Conservation (phyloP, 2,113 vertebrate genomes). For the Calonectris borealis region DNA sequence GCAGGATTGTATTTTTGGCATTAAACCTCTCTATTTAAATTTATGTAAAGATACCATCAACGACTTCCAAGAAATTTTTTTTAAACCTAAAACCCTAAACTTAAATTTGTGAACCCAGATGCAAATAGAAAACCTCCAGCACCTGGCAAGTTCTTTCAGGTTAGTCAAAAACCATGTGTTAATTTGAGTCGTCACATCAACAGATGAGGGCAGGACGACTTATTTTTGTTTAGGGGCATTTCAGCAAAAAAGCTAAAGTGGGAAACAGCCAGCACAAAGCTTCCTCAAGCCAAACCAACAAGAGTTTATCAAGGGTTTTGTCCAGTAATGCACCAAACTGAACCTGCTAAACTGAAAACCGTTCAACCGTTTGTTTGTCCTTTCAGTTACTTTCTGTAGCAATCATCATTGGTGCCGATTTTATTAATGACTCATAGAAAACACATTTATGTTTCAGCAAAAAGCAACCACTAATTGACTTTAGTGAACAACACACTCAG, state of each 20-base stretch:
- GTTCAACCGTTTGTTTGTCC: conserved; percentile 62
- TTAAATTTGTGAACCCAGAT: conserved; percentile 78
- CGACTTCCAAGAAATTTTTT: conserved; percentile 90
- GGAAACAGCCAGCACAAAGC: conserved; percentile 44
- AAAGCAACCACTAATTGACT: background rate
- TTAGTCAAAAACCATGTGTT: conserved; percentile 78
- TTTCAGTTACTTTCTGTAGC: conserved; percentile 62
- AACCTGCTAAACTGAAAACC: conserved; percentile 43
- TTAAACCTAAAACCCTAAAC: conserved; percentile 73
- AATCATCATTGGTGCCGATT: conserved; percentile 18
- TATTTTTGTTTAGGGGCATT: conserved; percentile 76
- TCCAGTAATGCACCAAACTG: conserved; percentile 17
- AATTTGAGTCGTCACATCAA: conserved; percentile 74
- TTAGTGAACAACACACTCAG: background rate
- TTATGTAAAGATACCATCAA: conserved; percentile 71
- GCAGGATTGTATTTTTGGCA: conserved; percentile 40
- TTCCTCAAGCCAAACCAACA: conserved; percentile 45
- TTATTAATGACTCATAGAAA: conserved; percentile 66
- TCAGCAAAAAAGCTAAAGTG: conserved; percentile 67
- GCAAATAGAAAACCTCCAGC: conserved; percentile 86
- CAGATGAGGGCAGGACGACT: conserved; percentile 67
- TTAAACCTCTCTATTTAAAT: conserved; percentile 67
- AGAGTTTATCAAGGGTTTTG: conserved; percentile 50
- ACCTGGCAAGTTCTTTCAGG: conserved; percentile 85
- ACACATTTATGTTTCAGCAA: background rate